A percentile compares a stretch with the other conserved stretches of the same genome.
phyloP scores from a whole-genome alignment of 2,797 vertebrate species.

The Syngnathus acus region DNA sequence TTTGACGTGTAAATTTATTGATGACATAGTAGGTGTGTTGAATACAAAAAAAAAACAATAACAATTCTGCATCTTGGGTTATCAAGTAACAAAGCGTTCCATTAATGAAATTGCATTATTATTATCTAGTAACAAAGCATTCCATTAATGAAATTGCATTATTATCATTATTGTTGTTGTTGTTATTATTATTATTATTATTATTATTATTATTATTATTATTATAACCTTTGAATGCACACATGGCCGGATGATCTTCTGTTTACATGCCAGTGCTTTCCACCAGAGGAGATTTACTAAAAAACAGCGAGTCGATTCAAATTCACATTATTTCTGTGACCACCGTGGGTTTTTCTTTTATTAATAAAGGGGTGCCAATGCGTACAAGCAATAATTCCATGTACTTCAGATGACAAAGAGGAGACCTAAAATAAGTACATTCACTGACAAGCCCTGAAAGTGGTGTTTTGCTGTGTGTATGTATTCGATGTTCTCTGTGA shows the following conservation, averaged over 20 bases:
- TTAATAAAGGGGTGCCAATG: not conserved
- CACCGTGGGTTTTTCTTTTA: no score
- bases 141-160: not conserved
- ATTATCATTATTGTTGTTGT: not conserved
- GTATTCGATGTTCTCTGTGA: slow-evolving; percentile 32
- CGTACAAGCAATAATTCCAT: not conserved
- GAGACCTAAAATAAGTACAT: not conserved
- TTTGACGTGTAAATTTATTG: not conserved
- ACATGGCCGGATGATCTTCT: no score
- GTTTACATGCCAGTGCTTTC: no score
- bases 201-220: no score
- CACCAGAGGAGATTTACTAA: no score
- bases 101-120: not conserved
- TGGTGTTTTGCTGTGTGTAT: slow-evolving; percentile 3
- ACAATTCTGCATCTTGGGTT: not conserved
- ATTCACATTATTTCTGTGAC: no score
- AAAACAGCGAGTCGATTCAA: no score
- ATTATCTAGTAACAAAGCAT: not conserved
- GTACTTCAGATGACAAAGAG: not conserved
- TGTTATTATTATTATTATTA: no score
- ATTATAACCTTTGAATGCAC: no score
- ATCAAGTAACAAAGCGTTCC: not conserved
- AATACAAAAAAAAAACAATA: not conserved
- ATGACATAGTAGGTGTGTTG: not conserved
- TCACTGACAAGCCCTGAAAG: slow-evolving; percentile 16